A percentile compares a stretch with the other conserved stretches of the same genome.
phyloP scores from a whole-genome alignment of 2,888 invertebrate species.

The Lottia gigantea region DNA sequence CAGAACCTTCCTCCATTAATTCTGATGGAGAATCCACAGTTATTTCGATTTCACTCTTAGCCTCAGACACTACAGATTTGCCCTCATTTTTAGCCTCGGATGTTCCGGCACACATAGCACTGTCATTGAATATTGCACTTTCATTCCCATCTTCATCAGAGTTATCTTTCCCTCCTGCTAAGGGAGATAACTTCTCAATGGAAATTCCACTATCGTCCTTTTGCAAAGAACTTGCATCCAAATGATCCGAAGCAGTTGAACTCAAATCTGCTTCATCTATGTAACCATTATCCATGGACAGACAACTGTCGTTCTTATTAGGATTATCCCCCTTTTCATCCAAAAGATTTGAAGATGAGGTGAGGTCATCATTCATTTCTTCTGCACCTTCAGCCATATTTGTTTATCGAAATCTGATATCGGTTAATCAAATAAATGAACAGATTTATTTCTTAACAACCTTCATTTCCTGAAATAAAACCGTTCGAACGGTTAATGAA shows the following conservation, averaged over 20 bases:
- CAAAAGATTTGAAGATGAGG: background rate
- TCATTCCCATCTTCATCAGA: slow-evolving; percentile 44
- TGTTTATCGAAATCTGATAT: background rate
- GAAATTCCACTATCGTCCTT: slow-evolving; percentile 65
- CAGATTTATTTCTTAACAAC: too few species aligned
- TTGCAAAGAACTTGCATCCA: slow-evolving; percentile 36
- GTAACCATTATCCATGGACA: background rate
- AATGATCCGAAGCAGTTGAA: slow-evolving; percentile 11
- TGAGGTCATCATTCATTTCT: slow-evolving; percentile 9
- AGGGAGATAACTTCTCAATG: slow-evolving; percentile 49
- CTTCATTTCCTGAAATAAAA: too few species aligned
- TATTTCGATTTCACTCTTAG: slow-evolving; percentile 13
- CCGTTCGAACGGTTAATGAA: too few species aligned
- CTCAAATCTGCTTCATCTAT: slow-evolving; percentile 4
- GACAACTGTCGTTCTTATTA: too few species aligned
- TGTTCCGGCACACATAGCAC: slow-evolving; percentile 34
- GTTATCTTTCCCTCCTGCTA: slow-evolving; percentile 34
- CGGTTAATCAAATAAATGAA: background rate
- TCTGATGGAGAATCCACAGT: slow-evolving; percentile 21
- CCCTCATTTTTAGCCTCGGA: slow-evolving; percentile 31
- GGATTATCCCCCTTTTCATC: too few species aligned
- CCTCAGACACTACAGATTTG: slow-evolving; percentile 20
- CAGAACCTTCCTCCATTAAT: slow-evolving; percentile 20
- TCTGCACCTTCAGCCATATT: slow-evolving; percentile 19
- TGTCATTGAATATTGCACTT: slow-evolving; percentile 35